Evolutionary conservation across 1,140 invertebrate species (phyloP).

Genomic region (Drosophila kohkoa): DNA sequence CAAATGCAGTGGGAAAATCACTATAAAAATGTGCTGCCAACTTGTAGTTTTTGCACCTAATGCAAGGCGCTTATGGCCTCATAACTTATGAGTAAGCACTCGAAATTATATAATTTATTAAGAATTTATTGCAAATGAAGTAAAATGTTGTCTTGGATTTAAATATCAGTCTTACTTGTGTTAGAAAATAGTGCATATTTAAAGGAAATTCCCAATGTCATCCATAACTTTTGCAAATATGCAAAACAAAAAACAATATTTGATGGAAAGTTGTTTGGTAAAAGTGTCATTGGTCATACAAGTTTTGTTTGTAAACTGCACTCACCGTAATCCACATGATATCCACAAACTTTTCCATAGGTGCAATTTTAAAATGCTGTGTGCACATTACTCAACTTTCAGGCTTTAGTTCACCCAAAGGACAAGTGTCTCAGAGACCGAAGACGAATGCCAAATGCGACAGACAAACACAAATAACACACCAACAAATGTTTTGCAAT

Average conservation of each 20-base stretch:
- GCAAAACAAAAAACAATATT: not conserved
- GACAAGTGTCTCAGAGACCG: conserved; percentile 35
- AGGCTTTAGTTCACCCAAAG: conserved; percentile 12
- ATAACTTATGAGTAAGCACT: not conserved
- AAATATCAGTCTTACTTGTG: not conserved
- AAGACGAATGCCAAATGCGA: conserved; percentile 45
- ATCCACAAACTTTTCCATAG: conserved; percentile 16
- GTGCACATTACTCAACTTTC: conserved; percentile 13
- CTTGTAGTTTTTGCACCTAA: conserved; percentile 17
- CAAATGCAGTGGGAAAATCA: conserved; percentile 23
- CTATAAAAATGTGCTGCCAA: conserved; percentile 24
- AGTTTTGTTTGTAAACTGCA: conserved; percentile 25
- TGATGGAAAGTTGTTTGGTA: not conserved
- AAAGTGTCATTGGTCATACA: conserved; percentile 12
- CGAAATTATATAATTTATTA: too few species aligned
- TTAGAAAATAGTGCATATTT: not conserved
- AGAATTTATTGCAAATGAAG: too few species aligned
- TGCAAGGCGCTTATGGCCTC: not conserved
- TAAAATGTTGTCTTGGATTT: too few species aligned
- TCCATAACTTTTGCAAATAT: not conserved
- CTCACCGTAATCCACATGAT: conserved; percentile 20
- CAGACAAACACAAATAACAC: conserved; percentile 22
- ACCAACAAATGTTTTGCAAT: not conserved
- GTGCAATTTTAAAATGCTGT: conserved; percentile 13
- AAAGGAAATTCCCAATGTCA: not conserved